A percentile compares a stretch with the other conserved stretches of the same genome.
Evolutionary conservation across 2,113 vertebrate genomes (phyloP).

Genomic region (Corythornis vintsioides): DNA sequence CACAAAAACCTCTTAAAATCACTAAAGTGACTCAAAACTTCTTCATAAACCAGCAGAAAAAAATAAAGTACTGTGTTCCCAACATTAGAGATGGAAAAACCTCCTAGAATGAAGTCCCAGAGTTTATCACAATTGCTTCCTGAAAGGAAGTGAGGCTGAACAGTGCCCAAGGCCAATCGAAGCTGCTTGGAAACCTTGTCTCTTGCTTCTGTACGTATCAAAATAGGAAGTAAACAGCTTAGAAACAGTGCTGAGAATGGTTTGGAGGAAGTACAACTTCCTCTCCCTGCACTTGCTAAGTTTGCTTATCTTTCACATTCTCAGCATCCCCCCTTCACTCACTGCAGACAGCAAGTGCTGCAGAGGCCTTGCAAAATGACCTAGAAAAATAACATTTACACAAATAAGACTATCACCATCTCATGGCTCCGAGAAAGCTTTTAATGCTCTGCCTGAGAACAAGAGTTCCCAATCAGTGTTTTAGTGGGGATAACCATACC

Average conservation of each 20-base stretch:
- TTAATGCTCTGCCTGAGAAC: not conserved
- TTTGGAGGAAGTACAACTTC: constrained; percentile 76
- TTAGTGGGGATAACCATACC: not conserved
- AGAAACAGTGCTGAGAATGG: constrained; percentile 81
- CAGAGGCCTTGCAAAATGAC: not conserved
- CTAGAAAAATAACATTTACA: not conserved
- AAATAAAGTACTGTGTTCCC: constrained; percentile 73
- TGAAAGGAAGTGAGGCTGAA: constrained; percentile 76
- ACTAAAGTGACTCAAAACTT: constrained; percentile 21
- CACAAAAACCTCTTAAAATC: not conserved
- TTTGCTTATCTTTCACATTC: constrained; percentile 64
- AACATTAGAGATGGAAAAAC: constrained; percentile 76
- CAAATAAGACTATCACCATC: not conserved
- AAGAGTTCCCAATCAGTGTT: not conserved
- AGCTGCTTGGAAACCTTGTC: constrained; percentile 65
- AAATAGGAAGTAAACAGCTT: constrained; percentile 84
- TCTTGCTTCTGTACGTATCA: constrained; percentile 79
- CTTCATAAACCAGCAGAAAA: constrained; percentile 67
- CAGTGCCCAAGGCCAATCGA: constrained; percentile 70
- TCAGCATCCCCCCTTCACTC: constrained; percentile 37
- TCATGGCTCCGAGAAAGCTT: not conserved
- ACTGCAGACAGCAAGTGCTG: not conserved
- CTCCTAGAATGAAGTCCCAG: constrained; percentile 66
- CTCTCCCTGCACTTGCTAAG: constrained; percentile 68
- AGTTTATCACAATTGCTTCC: constrained; percentile 88